phyloP scores from a whole-genome alignment of 2,888 invertebrate species.

The Scaeva pyrastri region DNA sequence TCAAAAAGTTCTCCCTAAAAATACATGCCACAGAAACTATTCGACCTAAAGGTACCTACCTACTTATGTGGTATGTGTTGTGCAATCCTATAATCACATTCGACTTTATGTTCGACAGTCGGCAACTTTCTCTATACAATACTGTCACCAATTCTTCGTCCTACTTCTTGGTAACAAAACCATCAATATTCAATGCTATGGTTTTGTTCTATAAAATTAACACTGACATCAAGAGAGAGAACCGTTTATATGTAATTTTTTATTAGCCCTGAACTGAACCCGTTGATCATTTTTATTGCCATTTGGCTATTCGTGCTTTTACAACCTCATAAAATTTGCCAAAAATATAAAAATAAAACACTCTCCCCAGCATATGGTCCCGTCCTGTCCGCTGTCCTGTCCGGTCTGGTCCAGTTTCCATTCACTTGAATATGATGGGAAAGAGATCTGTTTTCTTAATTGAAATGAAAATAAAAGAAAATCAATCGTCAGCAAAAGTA shows the following conservation, averaged over 20 bases:
- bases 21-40: no score
- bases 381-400: neutral
- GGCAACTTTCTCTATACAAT: neutral
- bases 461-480: slow-evolving; percentile 31
- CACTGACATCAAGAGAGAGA: slow-evolving; percentile 1
- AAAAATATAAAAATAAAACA: neutral
- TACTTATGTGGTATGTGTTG: no score
- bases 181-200: slow-evolving; percentile 3
- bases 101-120: neutral
- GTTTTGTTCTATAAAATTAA: slow-evolving; percentile 14
- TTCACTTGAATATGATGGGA: neutral
- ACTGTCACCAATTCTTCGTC: neutral
- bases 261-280: neutral
- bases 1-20: no score
- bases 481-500: slow-evolving; percentile 38
- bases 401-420: no score
- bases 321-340: slow-evolving; percentile 9
- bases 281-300: slow-evolving; percentile 33
- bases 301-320: slow-evolving; percentile 7
- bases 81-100: neutral
- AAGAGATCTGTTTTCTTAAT: neutral
- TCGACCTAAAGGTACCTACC: no score
- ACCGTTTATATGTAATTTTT: neutral
- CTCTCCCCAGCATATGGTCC: neutral
- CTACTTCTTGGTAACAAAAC: no score